Base-by-base conservation (phyloP, 92 coral and sea anemone genomes). In the Anthopleura xanthogrammica region DNA sequence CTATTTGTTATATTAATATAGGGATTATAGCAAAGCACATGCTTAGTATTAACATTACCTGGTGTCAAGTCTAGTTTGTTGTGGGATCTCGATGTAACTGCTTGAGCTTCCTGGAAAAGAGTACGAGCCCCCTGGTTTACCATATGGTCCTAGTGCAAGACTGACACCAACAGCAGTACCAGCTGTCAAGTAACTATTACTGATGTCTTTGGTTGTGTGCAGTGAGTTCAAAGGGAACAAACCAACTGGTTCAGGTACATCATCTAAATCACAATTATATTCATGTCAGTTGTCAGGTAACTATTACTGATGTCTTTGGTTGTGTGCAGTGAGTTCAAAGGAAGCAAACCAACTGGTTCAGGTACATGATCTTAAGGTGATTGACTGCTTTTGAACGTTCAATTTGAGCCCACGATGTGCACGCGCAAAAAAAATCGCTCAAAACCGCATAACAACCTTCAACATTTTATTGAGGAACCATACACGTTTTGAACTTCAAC, bases 91-190 rank as follows among this genome's bases (percentile, higher is more conserved):
- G 50, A 88, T 88, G 41, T 76, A 87, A 70, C 88, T 80, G 6
- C 42, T 23, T 1, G 85, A 16, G 56, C 65, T 84, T 10, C 89
- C 89, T 5, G 62, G 79, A 72, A 85, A 66, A 78, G 82, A 72
- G 60, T 81, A 58, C 24, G 88, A 76, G 80, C 89, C 92, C 48
- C 78, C 77, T 88, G 84, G 81, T 22, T 57, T 71, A 43, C 91
- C 87, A 52, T 88, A 64, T 6, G 91, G 91, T 42, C 91, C 88
- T 36, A 79, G 77, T 5, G 88, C 71, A 58, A 88, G 84, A 10
- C 52, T 57, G 23, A 78, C 80, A 17, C 83, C 83, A 43, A 29
- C 52, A n/a, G 77, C 82, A 14, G 41, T 79, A 8, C 87, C 90
- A 29, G 88, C 43, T 24, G 91, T 82, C 36, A 79, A 82, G 16